These are phyloP conservation scores for Tholera decimalis DNA, from an alignment of 2,888 invertebrate genomes.

Conservation along the genomic window DNA sequence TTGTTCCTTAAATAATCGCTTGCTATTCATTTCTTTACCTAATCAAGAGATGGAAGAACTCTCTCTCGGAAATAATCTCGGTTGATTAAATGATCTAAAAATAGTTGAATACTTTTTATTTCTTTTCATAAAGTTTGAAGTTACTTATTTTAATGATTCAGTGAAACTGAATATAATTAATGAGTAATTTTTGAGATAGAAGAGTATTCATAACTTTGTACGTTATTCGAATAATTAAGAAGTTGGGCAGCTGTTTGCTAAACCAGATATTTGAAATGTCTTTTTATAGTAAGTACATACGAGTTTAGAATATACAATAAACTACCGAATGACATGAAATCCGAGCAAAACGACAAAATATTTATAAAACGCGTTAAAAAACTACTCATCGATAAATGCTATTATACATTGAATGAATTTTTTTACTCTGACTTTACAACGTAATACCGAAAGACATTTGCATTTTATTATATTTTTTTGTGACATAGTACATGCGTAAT, in stretches of 20 bases:
- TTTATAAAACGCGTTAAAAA: too few relatives aligned
- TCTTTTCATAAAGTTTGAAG: slow-evolving; percentile 45
- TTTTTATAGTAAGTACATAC: background rate
- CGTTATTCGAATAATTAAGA: background rate
- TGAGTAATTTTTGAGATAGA: slow-evolving; percentile 22
- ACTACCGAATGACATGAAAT: too few relatives aligned
- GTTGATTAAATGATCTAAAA: slow-evolving; percentile 39
- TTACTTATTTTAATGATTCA: slow-evolving; percentile 38
- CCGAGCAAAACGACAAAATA: too few relatives aligned
- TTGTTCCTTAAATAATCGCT: slow-evolving; percentile 61
- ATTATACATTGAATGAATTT: too few relatives aligned
- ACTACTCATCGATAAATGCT: too few relatives aligned
- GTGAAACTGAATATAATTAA: slow-evolving; percentile 47
- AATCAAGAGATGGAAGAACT: slow-evolving; percentile 42
- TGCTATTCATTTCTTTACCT: slow-evolving; percentile 52
- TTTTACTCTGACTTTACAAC: too few relatives aligned
- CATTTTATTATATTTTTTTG: too few relatives aligned
- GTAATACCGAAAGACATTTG: too few relatives aligned
- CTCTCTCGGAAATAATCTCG: slow-evolving; percentile 30
- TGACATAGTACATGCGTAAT: too few relatives aligned
- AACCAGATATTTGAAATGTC: background rate
- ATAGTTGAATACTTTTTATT: slow-evolving; percentile 38
- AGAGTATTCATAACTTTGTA: background rate
- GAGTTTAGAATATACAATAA: too few relatives aligned
- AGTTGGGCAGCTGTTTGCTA: background rate